Evolutionary conservation across 2,797 vertebrate species (phyloP).

Genomic region (Hoplostethus atlanticus): DNA sequence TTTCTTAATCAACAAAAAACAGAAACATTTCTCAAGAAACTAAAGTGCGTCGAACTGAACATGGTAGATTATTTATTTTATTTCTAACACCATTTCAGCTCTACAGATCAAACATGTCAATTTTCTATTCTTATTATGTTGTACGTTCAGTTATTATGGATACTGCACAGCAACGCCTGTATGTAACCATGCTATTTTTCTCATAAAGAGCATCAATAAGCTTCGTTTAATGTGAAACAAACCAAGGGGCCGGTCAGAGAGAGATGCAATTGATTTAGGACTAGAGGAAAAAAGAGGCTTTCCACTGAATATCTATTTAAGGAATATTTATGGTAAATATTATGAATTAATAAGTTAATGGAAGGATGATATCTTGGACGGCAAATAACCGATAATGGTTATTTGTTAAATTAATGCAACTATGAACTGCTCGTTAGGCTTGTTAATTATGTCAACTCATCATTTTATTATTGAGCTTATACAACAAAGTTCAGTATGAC

Average conservation of each 20-base stretch:
- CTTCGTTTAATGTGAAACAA: background rate
- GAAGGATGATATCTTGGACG: background rate
- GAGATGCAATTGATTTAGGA: background rate
- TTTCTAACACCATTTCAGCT: slow-evolving; percentile 3
- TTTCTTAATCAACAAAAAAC: background rate
- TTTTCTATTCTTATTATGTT: background rate
- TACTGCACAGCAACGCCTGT: background rate
- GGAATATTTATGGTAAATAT: background rate
- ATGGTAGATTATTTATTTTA: slow-evolving; percentile 4
- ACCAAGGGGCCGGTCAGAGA: background rate
- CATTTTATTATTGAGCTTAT: too few species aligned
- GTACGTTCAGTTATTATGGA: background rate
- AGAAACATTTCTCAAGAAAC: slow-evolving; percentile 36
- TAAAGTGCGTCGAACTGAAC: slow-evolving; percentile 20
- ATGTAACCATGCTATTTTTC: slow-evolving; percentile 13
- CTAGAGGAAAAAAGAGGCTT: background rate
- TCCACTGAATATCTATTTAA: background rate
- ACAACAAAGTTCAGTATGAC: too few species aligned
- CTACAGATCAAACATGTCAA: background rate
- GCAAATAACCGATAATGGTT: too few species aligned
- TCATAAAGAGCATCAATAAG: slow-evolving; percentile 6
- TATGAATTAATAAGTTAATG: background rate
- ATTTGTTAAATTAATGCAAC: too few species aligned
- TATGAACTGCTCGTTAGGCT: too few species aligned
- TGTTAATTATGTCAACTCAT: too few species aligned